Evolutionary conservation across 2,888 invertebrate genomes (phyloP).

Genomic region (Busseola fusca): DNA sequence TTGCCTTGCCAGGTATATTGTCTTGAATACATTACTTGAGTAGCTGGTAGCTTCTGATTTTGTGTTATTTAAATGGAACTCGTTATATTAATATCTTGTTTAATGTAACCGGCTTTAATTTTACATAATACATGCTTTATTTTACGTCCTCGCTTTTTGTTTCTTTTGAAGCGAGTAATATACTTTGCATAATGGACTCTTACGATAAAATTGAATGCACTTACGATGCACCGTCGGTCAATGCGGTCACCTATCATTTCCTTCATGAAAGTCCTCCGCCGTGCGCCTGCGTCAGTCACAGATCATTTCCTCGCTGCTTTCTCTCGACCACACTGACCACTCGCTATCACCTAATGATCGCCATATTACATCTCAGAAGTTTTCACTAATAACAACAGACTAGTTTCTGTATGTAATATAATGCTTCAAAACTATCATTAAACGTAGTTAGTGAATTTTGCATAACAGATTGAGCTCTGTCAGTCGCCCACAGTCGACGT

Average conservation of each 20-base stretch:
- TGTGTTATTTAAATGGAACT: conserved; percentile 4
- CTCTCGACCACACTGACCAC: conserved; percentile 63
- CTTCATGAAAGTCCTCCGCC: conserved; percentile 62
- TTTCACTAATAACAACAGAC: conserved; percentile 32
- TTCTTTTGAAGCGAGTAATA: conserved; percentile 20
- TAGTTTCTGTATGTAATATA: conserved; percentile 17
- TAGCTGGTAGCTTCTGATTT: conserved; percentile 17
- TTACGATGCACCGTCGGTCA: conserved; percentile 17
- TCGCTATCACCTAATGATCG: conserved; percentile 45
- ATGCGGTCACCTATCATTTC: conserved; percentile 57
- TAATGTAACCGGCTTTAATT: conserved; percentile 21
- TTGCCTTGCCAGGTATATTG: conserved; percentile 31
- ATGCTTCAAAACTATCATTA: conserved; percentile 33
- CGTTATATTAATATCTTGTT: conserved; percentile 9
- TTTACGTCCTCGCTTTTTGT: conserved; percentile 1
- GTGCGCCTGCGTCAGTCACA: conserved; percentile 61
- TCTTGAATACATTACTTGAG: conserved; percentile 32
- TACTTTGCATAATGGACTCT: conserved; percentile 24
- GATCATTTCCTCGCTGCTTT: conserved; percentile 69
- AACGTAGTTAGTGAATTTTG: conserved; percentile 32
- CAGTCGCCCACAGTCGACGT: conserved; percentile 46
- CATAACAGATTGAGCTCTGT: conserved; percentile 35
- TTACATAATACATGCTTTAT: conserved; percentile 13
- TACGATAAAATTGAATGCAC: conserved; percentile 25
- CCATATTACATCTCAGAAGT: conserved; percentile 39